These are phyloP conservation scores for Leptinotarsa rubiginosa DNA, from an alignment of 2,888 invertebrate species.

Conservation along the genomic window DNA sequence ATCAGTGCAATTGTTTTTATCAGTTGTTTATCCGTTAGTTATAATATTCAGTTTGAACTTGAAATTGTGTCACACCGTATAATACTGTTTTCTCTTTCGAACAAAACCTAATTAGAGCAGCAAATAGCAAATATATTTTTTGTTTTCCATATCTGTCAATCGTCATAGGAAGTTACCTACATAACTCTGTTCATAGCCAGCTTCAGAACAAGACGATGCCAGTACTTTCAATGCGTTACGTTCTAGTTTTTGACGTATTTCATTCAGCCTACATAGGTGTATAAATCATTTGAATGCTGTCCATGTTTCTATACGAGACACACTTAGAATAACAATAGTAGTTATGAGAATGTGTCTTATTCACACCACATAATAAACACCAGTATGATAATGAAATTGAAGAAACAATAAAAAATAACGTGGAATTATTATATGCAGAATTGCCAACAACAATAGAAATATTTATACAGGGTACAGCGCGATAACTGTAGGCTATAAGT, in stretches of 20 bases:
- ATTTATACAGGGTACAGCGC: neutral
- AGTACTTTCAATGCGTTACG: constrained; percentile 26
- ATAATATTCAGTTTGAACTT: too few species aligned
- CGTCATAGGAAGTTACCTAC: constrained; percentile 16
- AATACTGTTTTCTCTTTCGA: constrained; percentile 14
- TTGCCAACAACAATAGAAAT: constrained; percentile 18
- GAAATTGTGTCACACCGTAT: constrained; percentile 3
- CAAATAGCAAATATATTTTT: constrained; percentile 1
- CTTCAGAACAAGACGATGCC: constrained; percentile 20
- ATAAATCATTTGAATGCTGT: constrained; percentile 37
- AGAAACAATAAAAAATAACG: constrained; percentile 7
- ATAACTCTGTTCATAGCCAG: constrained; percentile 17
- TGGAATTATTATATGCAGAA: neutral
- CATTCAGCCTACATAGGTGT: constrained; percentile 35
- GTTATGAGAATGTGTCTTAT: constrained; percentile 33
- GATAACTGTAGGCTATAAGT: too few species aligned
- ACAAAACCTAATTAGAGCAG: constrained; percentile 1
- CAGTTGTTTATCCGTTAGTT: too few species aligned
- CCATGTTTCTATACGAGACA: constrained; percentile 31
- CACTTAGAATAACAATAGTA: constrained; percentile 31
- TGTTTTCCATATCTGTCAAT: constrained; percentile 9
- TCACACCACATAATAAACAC: constrained; percentile 37
- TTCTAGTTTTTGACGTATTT: constrained; percentile 35
- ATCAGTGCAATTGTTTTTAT: too few species aligned
- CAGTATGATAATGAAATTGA: constrained; percentile 23